Percentiles rank a stretch among this genome's conserved stretches.
Conservation (phyloP, 2,797 vertebrate genomes). For the Cossypha polioptera region DNA sequence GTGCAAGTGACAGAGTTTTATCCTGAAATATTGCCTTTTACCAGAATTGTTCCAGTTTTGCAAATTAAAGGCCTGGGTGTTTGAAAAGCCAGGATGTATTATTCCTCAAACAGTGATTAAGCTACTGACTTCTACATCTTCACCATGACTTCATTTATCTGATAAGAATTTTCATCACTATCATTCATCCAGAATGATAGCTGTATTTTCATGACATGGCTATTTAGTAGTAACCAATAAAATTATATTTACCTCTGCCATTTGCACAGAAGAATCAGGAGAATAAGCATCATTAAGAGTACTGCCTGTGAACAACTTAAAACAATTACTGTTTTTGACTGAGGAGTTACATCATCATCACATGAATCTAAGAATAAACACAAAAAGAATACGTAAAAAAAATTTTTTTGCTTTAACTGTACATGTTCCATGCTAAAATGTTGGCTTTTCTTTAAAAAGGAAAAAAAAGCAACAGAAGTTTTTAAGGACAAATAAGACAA, state of each 20-base stretch:
- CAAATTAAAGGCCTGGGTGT: background rate
- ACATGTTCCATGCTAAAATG: background rate
- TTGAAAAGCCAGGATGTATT: background rate
- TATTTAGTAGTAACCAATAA: background rate
- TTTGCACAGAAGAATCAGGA: constrained; percentile 61
- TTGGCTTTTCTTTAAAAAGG: background rate
- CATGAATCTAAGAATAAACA: constrained; percentile 65
- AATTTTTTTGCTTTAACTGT: background rate
- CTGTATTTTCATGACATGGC: background rate
- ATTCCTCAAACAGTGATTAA: background rate
- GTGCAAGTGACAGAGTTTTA: background rate
- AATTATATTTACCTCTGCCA: constrained; percentile 64
- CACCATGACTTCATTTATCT: background rate
- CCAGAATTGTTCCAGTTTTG: background rate
- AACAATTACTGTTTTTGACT: background rate
- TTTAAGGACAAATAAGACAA: background rate
- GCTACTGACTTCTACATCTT: background rate
- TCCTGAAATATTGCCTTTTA: background rate
- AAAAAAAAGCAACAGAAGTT: too few species aligned
- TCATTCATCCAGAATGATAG: background rate
- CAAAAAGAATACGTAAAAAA: background rate
- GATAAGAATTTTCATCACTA: background rate
- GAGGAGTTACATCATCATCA: background rate
- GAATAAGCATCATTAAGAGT: constrained; percentile 16
- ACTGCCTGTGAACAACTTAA: constrained; percentile 24